These are phyloP conservation scores for Pseudorectes ferrugineus DNA, from an alignment of 2,113 vertebrate species.

Conservation along the genomic window DNA sequence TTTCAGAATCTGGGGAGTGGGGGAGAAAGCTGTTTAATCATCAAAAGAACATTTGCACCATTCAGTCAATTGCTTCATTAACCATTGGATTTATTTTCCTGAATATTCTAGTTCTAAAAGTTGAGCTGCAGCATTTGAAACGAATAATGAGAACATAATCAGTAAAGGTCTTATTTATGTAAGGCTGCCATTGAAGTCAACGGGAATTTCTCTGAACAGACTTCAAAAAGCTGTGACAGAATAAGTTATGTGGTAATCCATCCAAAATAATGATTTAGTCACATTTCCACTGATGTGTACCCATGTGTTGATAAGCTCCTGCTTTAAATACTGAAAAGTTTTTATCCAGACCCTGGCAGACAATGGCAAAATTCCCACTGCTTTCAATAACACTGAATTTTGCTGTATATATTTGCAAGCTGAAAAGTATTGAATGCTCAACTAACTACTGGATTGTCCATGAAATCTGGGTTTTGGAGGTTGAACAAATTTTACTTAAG, in stretches of 20 bases:
- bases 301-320: background rate
- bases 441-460: background rate
- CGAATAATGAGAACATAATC: background rate
- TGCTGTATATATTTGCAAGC: background rate
- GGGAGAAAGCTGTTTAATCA: background rate
- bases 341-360: background rate
- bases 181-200: background rate
- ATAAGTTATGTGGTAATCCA: background rate
- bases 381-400: background rate
- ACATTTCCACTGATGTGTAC: background rate
- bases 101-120: background rate
- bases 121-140: background rate
- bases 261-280: background rate
- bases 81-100: background rate
- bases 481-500: background rate
- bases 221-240: background rate
- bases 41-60: background rate
- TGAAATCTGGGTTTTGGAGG: background rate
- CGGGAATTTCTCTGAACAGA: background rate
- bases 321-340: background rate
- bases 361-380: background rate
- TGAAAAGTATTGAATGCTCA: background rate
- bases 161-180: background rate
- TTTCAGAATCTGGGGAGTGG: conserved; percentile 82
- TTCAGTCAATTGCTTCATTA: background rate